Conservation (phyloP, 1,140 invertebrate species). For the Vanessa tameamea region DNA sequence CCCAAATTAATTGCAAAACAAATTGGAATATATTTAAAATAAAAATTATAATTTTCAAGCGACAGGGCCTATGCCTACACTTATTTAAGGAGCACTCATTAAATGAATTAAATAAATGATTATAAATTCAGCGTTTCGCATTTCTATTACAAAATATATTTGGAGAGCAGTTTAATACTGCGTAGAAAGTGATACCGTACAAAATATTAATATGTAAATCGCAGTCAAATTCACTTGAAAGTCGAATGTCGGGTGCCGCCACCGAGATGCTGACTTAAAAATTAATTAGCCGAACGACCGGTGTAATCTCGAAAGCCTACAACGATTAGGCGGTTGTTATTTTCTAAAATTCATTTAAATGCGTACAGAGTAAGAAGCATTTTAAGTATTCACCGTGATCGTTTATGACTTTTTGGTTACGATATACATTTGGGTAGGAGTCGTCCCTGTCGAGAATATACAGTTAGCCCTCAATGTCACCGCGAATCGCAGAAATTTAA, state of each 20-base stretch:
- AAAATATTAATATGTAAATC: constrained; percentile 71
- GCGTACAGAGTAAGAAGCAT: constrained; percentile 46
- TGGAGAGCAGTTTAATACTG: constrained; percentile 15
- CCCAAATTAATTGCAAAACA: too few relatives aligned
- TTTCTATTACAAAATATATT: constrained; percentile 11
- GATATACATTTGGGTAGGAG: constrained; percentile 47
- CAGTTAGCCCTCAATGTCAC: constrained; percentile 59
- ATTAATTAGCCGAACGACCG: constrained; percentile 81
- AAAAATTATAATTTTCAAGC: too few relatives aligned
- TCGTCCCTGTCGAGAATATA: constrained; percentile 53
- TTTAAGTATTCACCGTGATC: constrained; percentile 40
- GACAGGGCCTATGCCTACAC: neutral
- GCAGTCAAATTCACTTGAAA: constrained; percentile 66
- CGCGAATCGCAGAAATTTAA: constrained; percentile 51
- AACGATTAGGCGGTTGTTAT: constrained; percentile 64
- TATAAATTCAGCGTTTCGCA: constrained; percentile 7
- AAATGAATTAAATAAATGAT: neutral
- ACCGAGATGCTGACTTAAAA: constrained; percentile 77
- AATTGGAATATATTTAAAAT: too few relatives aligned
- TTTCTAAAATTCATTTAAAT: constrained; percentile 57
- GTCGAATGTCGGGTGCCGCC: constrained; percentile 57
- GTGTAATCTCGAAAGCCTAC: constrained; percentile 75
- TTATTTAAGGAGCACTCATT: neutral
- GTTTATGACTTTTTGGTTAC: constrained; percentile 47
- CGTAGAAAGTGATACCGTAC: constrained; percentile 49